These are phyloP conservation scores for Entomobrya multifasciata DNA, from an alignment of 2,888 invertebrate genomes.

Conservation along the genomic window DNA sequence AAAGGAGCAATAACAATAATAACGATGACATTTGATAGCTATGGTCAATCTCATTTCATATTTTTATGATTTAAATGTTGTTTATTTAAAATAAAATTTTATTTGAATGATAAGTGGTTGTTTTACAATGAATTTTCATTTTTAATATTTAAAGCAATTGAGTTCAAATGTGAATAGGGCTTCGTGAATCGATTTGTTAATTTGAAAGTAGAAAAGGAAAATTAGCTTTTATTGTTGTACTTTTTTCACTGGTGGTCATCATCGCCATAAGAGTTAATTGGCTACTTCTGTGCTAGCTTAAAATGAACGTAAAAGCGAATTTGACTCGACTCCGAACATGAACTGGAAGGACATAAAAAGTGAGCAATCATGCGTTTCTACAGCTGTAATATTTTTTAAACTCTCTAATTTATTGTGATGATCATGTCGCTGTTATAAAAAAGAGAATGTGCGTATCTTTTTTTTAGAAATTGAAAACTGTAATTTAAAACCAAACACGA, in stretches of 20 bases:
- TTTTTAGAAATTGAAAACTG: too few relatives aligned
- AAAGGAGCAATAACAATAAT: constrained; percentile 9
- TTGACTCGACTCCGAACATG: background rate
- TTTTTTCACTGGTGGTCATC: background rate
- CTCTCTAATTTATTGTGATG: too few relatives aligned
- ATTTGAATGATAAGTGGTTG: background rate
- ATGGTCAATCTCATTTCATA: background rate
- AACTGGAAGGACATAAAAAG: too few relatives aligned
- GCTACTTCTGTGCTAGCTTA: background rate
- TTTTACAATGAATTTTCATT: too few relatives aligned
- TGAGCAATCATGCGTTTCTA: too few relatives aligned
- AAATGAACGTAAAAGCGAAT: background rate
- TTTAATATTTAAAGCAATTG: background rate
- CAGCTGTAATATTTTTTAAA: too few relatives aligned
- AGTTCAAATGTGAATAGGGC: constrained; percentile 4
- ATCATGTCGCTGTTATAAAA: too few relatives aligned
- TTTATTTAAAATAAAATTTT: background rate
- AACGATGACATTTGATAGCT: constrained; percentile 38
- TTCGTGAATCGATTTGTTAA: background rate
- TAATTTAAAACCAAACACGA: background rate
- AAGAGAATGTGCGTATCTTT: too few relatives aligned
- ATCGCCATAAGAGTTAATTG: background rate
- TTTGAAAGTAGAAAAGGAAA: too few relatives aligned
- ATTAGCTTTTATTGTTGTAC: background rate
- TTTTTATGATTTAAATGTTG: constrained; percentile 1